Base-by-base conservation (phyloP, 2,888 invertebrate genomes). In the Belgica antarctica region DNA sequence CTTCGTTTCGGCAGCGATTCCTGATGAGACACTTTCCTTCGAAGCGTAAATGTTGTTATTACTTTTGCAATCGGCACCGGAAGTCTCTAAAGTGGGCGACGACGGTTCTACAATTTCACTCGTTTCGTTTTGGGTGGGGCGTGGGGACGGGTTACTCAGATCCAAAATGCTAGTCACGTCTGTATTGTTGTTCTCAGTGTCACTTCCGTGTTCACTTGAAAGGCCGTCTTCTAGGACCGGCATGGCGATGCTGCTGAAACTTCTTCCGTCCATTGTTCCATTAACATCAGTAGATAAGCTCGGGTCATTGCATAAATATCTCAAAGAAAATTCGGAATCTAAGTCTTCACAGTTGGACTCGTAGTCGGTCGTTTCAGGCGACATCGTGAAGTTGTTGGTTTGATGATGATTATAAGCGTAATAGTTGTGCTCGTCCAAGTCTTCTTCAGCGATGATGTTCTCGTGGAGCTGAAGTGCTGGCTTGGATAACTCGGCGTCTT, bases 221-320 rank as follows among this genome's bases (percentile, higher is more conserved):
- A 96, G 81, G 0, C 95, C 96, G 79, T 96, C 96, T 78, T 96
- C 95, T 46, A 96, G 85, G 17, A 94, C 89, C 0, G 96, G 96
- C 90, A 96, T 90, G 15, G 12, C 22, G 17, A 19, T 7, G 12
- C 52, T 19, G 8, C 19, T 22, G 80, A 85, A 90, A 77, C 86
- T 83, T 78, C 85, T 84, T 59, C 84, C 84, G 74, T 84, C 85
- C 75, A 86, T 84, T 72, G 83, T 83, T 62, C 78, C 76, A 73
- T 80, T 80, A 2, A 79, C 78, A 71, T 80, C 80, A 73, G 79
- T 79, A 46, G 80, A 80, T 41, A 80, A 73, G 27, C 79, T 78
- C 17, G 81, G 78, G 74, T 88, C 87, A 75, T 85, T 87, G 77
- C 88, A 88, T 85, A 88, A 85, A 76, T 88, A 82, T 36, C 59